phyloP scores from a whole-genome alignment of 92 coral and sea anemone genomes.

The Epizoanthus stellaris region DNA sequence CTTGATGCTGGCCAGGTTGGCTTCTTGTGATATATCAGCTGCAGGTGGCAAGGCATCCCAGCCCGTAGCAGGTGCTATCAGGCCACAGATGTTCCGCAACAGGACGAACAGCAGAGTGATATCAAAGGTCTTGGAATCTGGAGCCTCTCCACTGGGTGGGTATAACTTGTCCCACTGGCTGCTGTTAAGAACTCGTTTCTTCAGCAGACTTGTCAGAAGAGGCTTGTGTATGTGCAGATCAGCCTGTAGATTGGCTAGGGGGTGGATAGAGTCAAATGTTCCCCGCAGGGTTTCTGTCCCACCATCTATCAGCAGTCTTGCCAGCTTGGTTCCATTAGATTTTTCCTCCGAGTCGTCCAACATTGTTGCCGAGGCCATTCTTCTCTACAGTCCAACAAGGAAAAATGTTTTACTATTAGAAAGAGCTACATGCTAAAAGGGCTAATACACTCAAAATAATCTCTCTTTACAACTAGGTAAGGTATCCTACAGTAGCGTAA shows the following conservation, averaged over 20 bases:
- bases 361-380: not conserved
- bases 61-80: conserved; percentile 36
- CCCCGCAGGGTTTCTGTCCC: conserved; percentile 38
- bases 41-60: conserved; percentile 50
- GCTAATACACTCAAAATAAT: too few relatives aligned
- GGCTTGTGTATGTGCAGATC: conserved; percentile 1
- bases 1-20: conserved; percentile 24
- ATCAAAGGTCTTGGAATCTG: not conserved
- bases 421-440: too few relatives aligned
- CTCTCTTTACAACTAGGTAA: too few relatives aligned
- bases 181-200: conserved; percentile 29
- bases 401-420: not conserved
- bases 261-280: conserved; percentile 28
- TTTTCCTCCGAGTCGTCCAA: conserved; percentile 38
- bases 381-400: not conserved
- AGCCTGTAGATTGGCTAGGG: conserved; percentile 25
- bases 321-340: conserved; percentile 32
- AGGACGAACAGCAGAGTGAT: too few relatives aligned
- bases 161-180: conserved; percentile 61
- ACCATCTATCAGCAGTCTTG: conserved; percentile 46
- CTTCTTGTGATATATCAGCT: too few relatives aligned
- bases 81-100: too few relatives aligned
- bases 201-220: conserved; percentile 8
- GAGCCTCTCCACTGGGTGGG: conserved; percentile 47
- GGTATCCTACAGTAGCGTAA: too few relatives aligned